Conservation (phyloP, 2,888 invertebrate species). For the Capitulum mitella region DNA sequence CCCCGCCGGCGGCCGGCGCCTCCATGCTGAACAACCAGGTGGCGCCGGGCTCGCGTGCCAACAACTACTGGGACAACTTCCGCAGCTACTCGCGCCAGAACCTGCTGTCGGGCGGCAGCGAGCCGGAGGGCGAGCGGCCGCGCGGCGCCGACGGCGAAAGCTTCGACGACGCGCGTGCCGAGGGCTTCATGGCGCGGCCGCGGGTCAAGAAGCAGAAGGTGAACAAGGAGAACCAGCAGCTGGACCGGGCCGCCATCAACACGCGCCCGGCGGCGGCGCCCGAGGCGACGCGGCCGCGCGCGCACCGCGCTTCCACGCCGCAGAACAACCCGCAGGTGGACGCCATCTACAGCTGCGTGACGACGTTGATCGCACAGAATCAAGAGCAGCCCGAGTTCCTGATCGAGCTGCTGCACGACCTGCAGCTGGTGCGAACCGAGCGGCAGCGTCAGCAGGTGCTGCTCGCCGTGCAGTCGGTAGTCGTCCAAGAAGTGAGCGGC, state of each 20-base stretch:
- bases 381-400: conserved; percentile 14
- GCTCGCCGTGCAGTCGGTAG: conserved; percentile 1
- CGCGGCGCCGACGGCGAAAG: neutral
- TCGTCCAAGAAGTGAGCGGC: neutral
- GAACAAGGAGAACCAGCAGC: conserved; percentile 21
- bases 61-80: conserved; percentile 92
- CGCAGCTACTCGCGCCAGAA: conserved; percentile 82
- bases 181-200: conserved; percentile 2
- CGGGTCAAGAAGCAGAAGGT: conserved; percentile 22
- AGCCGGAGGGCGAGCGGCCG: neutral
- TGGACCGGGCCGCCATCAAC: neutral
- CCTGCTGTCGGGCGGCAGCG: conserved; percentile 49
- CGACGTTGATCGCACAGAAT: conserved; percentile 5
- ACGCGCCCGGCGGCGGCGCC: neutral
- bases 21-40: conserved; percentile 70
- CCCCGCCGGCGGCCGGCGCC: too few relatives aligned
- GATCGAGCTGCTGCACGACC: conserved; percentile 10
- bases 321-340: conserved; percentile 13
- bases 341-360: conserved; percentile 14
- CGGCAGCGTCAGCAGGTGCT: neutral
- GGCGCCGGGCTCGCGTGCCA: conserved; percentile 79
- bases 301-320: neutral
- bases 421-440: conserved; percentile 14
- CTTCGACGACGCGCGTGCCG: neutral
- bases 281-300: neutral